These are phyloP conservation scores for Machimus atricapillus DNA, from an alignment of 2,888 invertebrate genomes.

Conservation along the genomic window DNA sequence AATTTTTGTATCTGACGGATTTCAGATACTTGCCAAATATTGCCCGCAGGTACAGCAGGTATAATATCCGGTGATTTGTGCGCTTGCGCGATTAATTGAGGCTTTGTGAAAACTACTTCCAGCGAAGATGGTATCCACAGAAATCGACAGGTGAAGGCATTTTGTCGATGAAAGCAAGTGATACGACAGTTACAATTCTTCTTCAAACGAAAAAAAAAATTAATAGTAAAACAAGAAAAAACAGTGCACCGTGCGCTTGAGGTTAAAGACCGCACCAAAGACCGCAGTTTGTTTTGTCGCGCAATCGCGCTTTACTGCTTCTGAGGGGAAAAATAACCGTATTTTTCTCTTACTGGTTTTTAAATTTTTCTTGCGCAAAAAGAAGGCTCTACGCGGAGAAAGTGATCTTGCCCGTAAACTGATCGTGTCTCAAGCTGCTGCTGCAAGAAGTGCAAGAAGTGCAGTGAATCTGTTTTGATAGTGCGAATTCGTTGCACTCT, in stretches of 20 bases:
- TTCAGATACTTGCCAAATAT: not conserved
- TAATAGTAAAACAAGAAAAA: not conserved
- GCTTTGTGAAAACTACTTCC: not conserved
- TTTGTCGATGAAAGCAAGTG: not conserved
- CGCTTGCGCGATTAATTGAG: not conserved
- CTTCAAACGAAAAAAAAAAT: not conserved
- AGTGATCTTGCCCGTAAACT: constrained; percentile 21
- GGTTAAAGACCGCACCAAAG: constrained; percentile 4
- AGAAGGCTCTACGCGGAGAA: not conserved
- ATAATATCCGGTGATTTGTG: not conserved
- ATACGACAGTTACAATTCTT: not conserved
- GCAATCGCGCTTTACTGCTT: not conserved
- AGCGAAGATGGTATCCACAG: not conserved
- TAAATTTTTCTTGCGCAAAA: not conserved
- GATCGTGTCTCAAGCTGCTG: not conserved
- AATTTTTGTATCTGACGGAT: not conserved
- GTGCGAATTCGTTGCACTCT: not conserved
- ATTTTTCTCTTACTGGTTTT: not conserved
- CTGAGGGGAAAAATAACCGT: not conserved
- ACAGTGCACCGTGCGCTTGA: constrained; percentile 1
- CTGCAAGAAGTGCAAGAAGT: not conserved
- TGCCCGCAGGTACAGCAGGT: not conserved
- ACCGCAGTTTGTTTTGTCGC: not conserved
- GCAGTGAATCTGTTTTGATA: constrained; percentile 9
- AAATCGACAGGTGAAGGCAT: constrained; percentile 22